Evolutionary conservation across 2,888 invertebrate species (phyloP), one percentile per base, ranked within the genome.

Genomic region (Luperina nickerlii): DNA sequence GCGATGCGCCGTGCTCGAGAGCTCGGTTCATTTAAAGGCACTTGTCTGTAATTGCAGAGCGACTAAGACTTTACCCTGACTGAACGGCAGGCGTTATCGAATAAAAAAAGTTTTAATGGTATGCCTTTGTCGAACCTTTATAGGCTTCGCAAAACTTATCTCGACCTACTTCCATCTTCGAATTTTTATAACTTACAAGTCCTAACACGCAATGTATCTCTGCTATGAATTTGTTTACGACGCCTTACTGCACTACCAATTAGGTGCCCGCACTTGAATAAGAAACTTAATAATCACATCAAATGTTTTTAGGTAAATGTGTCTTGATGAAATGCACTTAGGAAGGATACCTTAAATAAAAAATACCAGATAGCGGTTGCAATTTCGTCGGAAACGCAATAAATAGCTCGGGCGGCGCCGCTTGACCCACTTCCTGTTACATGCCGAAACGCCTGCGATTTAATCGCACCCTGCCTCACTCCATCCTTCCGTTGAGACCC

Each of bases 21-120:
- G 96, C 95, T 95, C 93, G 95, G 95, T 96, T 97, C 96, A 96
- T 96, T 96, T 96, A 95, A 95, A 97, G 95, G 94, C 96, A 96
- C 96, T 97, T 96, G 96, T 96, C 96, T 95, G 95, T 97, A 96
- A 97, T 97, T 96, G 96, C 96, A 95, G 93, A 94, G 94, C 93
- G 94, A 95, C 96, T 96, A 96, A 96, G 96, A 95, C 95, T 95
- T 93, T 93, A 94, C 94, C 93, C 92, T 92, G 90, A 91, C 92
- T 90, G 94, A 95, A 94, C 94, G 93, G 92, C 92, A 92, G 90
- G 91, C 94, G 93, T 95, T 94, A 95, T 92, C 94, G 92, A 94
- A 95, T 94, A 95, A 96, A 96, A 85, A 96, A 96, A 96, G 93
- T 95, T 96, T 96, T 96, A 96, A 96, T 96, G 94, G 94, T 93